Base-by-base conservation (phyloP, 2,797 vertebrate species). In the Pygocentrus nattereri region DNA sequence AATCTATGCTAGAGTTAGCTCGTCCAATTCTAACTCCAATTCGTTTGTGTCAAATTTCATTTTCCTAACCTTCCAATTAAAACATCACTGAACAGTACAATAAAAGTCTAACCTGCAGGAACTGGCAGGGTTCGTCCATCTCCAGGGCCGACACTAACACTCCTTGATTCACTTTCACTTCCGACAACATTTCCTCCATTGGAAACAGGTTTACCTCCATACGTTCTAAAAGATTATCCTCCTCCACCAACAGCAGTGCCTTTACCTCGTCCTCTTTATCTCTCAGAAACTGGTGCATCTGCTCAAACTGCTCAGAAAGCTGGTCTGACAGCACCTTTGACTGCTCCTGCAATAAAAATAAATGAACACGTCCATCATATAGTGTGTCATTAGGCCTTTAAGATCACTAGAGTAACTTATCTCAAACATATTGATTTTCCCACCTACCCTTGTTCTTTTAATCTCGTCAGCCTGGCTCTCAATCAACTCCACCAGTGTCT, bases 81-180 rank as follows among this genome's bases (percentile, higher is more conserved):
- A n/a, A n/a, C n/a, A n/a, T n/a, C n/a, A n/a, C n/a, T n/a, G n/a
- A n/a, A n/a, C n/a, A n/a, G n/a, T n/a, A 59, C 5, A n/a, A 44
- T 6, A 16, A 4, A 65, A 21, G 41, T 23, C 54, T 74, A 31
- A 87, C 81, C 81, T 83, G 81, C 31, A 87, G 58, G 49, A 81
- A 83, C 52, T 65, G 31, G 54, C 16, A 41, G 16, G 84, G 72
- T 27, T 50, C 12, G 6, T 76, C 41, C 11, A 34, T 80, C 58
- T 80, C 72, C 65, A 80, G 31, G 5, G 62, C 74, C 8, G 74
- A 82, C 58, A 4, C 68, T 70, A 76, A 47, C 67, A 74, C 68
- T 54, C 16, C 78, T 85, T 47, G 70, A 52, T 88, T 92, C 77
- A 84, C 85, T 88, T 75, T 76, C 10, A 27, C 68, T 5, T 81